Evolutionary conservation across 2,888 invertebrate genomes (phyloP).

Genomic region (Seira musarum): DNA sequence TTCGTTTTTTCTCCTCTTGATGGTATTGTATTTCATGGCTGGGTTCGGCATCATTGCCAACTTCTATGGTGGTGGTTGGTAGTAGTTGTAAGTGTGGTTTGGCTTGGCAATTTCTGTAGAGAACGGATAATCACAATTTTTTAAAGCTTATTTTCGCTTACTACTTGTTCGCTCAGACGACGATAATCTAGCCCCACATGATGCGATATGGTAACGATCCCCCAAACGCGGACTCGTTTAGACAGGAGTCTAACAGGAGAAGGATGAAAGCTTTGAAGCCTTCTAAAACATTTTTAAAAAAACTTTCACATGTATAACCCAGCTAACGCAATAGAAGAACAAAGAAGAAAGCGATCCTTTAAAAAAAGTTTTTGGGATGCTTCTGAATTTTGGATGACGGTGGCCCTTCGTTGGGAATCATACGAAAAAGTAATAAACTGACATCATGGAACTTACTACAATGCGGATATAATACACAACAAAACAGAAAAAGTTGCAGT

Average conservation of each 20-base stretch:
- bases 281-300: not conserved
- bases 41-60: not conserved
- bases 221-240: not conserved
- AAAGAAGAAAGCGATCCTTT: not conserved
- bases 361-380: not conserved
- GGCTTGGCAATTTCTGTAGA: not conserved
- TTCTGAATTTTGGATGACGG: not conserved
- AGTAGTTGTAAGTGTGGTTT: not conserved
- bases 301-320: not conserved
- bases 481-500: no score
- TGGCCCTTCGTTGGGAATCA: no score
- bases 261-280: not conserved
- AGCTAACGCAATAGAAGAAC: not conserved
- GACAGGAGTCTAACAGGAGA: no score
- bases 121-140: not conserved
- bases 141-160: not conserved
- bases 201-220: not conserved
- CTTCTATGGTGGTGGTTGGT: not conserved
- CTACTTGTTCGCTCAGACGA: not conserved
- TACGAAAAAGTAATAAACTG: no score
- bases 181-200: not conserved
- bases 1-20: not conserved
- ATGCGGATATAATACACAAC: no score
- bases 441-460: no score
- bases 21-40: not conserved